A percentile compares a stretch with the other conserved stretches of the same genome.
Conservation (phyloP, 1,140 invertebrate genomes). For the Drosophila takahashii region DNA sequence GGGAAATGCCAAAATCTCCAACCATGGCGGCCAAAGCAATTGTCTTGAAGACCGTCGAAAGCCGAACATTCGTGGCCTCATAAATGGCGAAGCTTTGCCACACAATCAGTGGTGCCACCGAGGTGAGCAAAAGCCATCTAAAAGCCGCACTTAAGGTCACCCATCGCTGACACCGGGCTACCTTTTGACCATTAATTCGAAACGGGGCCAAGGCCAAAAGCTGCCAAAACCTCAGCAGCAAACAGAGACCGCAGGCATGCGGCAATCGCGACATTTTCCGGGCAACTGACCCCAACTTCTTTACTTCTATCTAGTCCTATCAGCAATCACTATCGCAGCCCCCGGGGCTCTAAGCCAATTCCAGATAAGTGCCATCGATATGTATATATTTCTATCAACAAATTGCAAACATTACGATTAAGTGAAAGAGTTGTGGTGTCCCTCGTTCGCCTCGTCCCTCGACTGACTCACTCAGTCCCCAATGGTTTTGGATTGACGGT, state of each 20-base stretch:
- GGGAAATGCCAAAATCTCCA: slow-evolving; percentile 54
- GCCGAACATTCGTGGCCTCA: slow-evolving; percentile 62
- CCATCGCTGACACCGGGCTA: slow-evolving; percentile 16
- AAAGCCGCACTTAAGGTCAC: slow-evolving; percentile 32
- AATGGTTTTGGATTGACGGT: not conserved
- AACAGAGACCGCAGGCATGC: slow-evolving; percentile 61
- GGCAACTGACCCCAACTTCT: slow-evolving; percentile 34
- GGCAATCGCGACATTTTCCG: slow-evolving; percentile 56
- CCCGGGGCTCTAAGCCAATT: slow-evolving; percentile 67
- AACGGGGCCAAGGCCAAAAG: slow-evolving; percentile 56
- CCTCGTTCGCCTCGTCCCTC: not conserved
- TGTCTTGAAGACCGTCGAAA: slow-evolving; percentile 50
- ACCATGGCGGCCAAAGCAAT: slow-evolving; percentile 62
- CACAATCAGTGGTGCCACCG: slow-evolving; percentile 51
- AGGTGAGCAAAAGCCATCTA: slow-evolving; percentile 37
- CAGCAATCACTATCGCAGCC: slow-evolving; percentile 51
- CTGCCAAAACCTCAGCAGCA: slow-evolving; percentile 62
- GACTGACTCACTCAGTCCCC: slow-evolving; percentile 26
- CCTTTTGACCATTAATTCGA: not conserved
- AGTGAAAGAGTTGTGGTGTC: slow-evolving; percentile 27
- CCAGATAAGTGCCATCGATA: slow-evolving; percentile 65
- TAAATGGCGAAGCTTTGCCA: slow-evolving; percentile 55
- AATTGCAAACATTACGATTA: slow-evolving; percentile 67
- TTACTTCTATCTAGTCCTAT: slow-evolving; percentile 8
- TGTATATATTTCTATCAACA: slow-evolving; percentile 59